These are phyloP conservation scores for Clarias macrocephalus DNA, from an alignment of 2,113 vertebrate species.

Conservation along the genomic window DNA sequence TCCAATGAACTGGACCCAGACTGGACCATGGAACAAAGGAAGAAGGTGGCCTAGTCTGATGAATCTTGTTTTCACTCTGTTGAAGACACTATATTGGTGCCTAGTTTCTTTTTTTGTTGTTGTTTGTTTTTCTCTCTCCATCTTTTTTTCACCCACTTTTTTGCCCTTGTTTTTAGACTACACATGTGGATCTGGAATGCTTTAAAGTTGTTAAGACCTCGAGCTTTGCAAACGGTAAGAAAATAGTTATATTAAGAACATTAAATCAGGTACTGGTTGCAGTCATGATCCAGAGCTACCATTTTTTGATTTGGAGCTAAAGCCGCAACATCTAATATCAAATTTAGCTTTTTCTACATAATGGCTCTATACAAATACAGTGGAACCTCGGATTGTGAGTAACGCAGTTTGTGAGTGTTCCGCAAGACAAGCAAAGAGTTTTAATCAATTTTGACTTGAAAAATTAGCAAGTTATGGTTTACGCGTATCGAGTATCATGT, in stretches of 20 bases:
- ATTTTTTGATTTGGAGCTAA: neutral
- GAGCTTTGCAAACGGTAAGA: constrained; percentile 18
- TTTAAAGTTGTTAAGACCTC: constrained; percentile 10
- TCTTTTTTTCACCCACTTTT: neutral
- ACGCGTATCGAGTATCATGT: too few species aligned
- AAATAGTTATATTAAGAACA: neutral
- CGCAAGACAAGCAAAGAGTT: too few species aligned
- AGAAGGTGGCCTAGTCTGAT: too few species aligned
- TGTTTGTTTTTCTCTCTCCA: neutral
- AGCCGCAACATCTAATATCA: neutral
- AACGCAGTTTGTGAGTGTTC: too few species aligned
- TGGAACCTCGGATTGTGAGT: too few species aligned
- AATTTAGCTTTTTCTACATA: too few species aligned
- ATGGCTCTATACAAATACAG: too few species aligned
- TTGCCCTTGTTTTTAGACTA: neutral
- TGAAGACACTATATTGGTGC: neutral
- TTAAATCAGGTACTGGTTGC: neutral
- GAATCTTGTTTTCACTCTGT: too few species aligned
- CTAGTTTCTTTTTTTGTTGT: neutral
- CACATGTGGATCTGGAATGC: constrained; percentile 8
- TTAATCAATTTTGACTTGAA: too few species aligned
- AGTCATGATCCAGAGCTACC: neutral
- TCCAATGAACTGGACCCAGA: too few species aligned
- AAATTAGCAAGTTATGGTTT: too few species aligned
- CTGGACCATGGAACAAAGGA: too few species aligned